Base-by-base conservation (phyloP, 1,140 invertebrate genomes). In the Papilio polyxenes region DNA sequence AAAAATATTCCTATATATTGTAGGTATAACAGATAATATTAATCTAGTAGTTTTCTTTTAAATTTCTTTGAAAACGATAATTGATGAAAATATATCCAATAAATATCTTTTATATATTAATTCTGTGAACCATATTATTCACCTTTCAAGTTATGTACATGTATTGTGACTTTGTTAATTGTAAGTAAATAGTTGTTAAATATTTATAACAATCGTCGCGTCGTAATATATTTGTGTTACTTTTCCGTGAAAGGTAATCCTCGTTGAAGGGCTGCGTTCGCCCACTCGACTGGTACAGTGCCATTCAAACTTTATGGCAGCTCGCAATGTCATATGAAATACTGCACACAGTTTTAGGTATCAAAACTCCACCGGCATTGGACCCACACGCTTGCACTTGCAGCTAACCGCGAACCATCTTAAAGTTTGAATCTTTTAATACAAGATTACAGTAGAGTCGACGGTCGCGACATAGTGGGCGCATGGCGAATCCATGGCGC, bases 401-500 rank as follows among this genome's bases (percentile, higher is more conserved):
- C 11, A 51, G 53, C 1, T 59, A 59, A 20, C 17, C 5, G 8
- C 17, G 56, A 59, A 17, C 56, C 17, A 8, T 3, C 1, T 7
- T 59, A 20, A 59, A 59, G 56, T 59, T 59, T 7, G 56, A 59
- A 59, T 59, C 17, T 59, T 9, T 59, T 74, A 40, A 75, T 84
- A 75, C 31, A 82, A 83, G 85, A 86, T 85, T 84, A 84, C 82
- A 83, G 23, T 69, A 69, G 65, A 72, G 31, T 72, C 31, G 80
- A 80, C 3, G 37, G 31, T 72, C 31, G 80, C 78, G 53, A 53
- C 76, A 81, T 80, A 80, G 87, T 85, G 84, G 82, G 82, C 81
- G 87, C 83, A 83, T 84, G 51, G 85, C 88, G 84, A 88, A 88
- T 89, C 82, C 69, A 53, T 85, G 86, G 85, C 87, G 87, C 86